A percentile compares a stretch with the other conserved stretches of the same genome.
phyloP scores from a whole-genome alignment of 2,888 invertebrate genomes.

The Athrips mouffetella region DNA sequence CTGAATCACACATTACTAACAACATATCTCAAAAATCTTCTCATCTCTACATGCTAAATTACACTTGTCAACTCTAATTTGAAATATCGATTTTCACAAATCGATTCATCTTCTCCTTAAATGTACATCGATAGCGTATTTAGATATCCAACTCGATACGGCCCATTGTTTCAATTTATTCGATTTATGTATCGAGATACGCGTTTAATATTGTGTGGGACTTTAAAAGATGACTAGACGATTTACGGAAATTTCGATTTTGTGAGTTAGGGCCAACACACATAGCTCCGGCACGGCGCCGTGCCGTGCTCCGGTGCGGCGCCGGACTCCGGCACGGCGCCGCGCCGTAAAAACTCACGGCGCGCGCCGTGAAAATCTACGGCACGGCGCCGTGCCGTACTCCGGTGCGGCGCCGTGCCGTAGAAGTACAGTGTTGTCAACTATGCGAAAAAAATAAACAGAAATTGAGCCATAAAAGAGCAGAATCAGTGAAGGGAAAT shows the following conservation, averaged over 20 bases:
- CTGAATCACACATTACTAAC: not conserved
- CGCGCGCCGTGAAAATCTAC: no score
- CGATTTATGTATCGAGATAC: slow-evolving; percentile 29
- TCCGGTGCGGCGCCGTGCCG: no score
- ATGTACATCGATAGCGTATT: slow-evolving; percentile 18
- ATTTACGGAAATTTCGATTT: slow-evolving; percentile 15
- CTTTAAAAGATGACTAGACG: slow-evolving; percentile 20
- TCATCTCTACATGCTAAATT: slow-evolving; percentile 7
- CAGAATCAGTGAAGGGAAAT: no score
- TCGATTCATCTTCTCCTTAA: slow-evolving; percentile 13
- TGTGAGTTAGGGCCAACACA: no score
- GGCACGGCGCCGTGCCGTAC: no score
- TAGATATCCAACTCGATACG: slow-evolving; percentile 25
- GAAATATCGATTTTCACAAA: slow-evolving; percentile 5
- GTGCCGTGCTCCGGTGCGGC: no score
- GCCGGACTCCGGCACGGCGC: no score
- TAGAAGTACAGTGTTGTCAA: no score
- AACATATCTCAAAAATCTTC: not conserved
- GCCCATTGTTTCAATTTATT: slow-evolving; percentile 42
- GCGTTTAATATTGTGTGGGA: slow-evolving; percentile 27
- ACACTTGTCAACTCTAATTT: slow-evolving; percentile 9
- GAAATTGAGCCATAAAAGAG: no score
- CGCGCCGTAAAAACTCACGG: no score
- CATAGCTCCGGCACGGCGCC: no score
- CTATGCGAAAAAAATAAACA: no score